Percentiles rank a stretch among this genome's conserved stretches.
phyloP scores from a whole-genome alignment of 2,797 vertebrate species.

The Amazonetta brasiliensis region DNA sequence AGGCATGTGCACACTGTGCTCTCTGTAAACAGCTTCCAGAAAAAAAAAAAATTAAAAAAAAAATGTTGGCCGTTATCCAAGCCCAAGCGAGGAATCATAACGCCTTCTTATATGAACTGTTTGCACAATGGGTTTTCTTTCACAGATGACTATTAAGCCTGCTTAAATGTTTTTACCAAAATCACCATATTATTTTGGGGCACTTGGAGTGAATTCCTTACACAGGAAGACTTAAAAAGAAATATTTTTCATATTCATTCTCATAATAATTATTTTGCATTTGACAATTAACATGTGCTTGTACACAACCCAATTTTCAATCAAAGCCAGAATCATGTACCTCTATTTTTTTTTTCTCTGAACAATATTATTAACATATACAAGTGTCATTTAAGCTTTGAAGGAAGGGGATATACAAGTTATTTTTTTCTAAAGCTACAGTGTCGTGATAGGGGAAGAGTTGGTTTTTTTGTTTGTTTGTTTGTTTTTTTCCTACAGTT shows the following conservation, averaged over 20 bases:
- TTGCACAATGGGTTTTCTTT: constrained; percentile 16
- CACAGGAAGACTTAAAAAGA: neutral
- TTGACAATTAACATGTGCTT: neutral
- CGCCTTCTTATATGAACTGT: constrained; percentile 33
- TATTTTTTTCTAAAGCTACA: constrained; percentile 34
- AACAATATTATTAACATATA: constrained; percentile 30
- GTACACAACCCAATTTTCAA: neutral
- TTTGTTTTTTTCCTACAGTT: neutral
- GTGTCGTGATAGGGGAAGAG: neutral
- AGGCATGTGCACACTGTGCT: neutral
- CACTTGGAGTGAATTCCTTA: neutral
- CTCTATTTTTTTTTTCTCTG: neutral
- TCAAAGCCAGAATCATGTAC: neutral
- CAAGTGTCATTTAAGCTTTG: constrained; percentile 17
- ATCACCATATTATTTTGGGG: neutral
- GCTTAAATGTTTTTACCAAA: constrained; percentile 2
- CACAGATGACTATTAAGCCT: constrained; percentile 1
- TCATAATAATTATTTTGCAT: neutral
- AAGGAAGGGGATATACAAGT: constrained; percentile 56
- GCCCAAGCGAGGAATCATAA: neutral
- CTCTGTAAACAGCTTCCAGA: constrained; percentile 32
- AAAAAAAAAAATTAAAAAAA: neutral
- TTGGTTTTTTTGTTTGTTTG: constrained; percentile 10
- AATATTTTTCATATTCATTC: constrained; percentile 23
- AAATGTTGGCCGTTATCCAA: neutral